Base-by-base conservation (phyloP, 2,113 vertebrate species). In the Acinonyx jubatus region DNA sequence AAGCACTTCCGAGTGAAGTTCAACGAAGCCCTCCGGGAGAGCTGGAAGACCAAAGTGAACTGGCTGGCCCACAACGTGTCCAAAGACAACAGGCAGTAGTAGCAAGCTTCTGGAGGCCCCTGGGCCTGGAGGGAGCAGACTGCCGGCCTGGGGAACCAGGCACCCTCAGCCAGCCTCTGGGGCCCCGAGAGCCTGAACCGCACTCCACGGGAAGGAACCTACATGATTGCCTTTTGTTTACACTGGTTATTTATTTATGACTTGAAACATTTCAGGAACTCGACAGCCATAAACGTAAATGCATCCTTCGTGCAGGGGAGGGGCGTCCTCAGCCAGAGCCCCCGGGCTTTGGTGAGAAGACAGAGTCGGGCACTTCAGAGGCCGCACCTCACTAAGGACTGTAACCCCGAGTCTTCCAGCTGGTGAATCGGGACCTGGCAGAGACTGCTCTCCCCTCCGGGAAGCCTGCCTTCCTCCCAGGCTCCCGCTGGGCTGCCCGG, bases 11-110 rank as follows among this genome's bases (percentile, higher is more conserved):
- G 99, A 78, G 99, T 99, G 3, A 99, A 99, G 98, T 99, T 99
- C 84, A 99, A 99, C 0, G 99, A 99, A 98, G 99, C 99, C 91
- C 98, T 99, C 21, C 97, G 99, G 65, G 99, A 99, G 96, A 99
- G 99, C 99, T 99, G 99, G 99, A 99, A 99, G 98, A 99, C 99
- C 98, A 99, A 99, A 98, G 99, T 99, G 98, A 99, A 99, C 98
- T 99, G 99, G 99, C 99, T 99, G 99, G 99, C 99, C 91, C 99
- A 99, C 98, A 99, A 99, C 0, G 98, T 99, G 38, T 99, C 99
- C 98, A 99, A 99, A 98, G 99, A 99, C 33, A 99, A 99, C 98
- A 98, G 99, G 95, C 99, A 99, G 94, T 99, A 98, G 97, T 9
- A 0, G 45, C 45, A 45, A 45, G 87, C 27, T 36, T 19, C 11